Evolutionary conservation across 2,888 invertebrate genomes (phyloP), one percentile per base, ranked within the genome.

Genomic region (Ametastegia equiseti): DNA sequence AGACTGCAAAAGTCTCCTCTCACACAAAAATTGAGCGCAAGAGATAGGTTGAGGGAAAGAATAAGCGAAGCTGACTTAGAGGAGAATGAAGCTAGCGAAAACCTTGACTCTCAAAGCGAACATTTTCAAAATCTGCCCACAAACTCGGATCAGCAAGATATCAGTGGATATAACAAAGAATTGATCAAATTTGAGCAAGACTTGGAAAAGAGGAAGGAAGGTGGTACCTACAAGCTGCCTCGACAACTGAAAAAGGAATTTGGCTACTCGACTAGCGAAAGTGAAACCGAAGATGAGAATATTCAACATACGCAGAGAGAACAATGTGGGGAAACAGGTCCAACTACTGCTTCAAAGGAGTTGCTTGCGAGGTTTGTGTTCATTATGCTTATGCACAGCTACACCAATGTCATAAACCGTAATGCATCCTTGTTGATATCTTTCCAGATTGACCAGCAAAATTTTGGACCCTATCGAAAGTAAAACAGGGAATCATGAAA

Each of bases 291-390:
- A 47, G 81, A 81, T 63, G 71, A 60, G 5, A 77, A 81, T 71
- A 30, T 75, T 27, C 71, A 81, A 6, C 79, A 80, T 36, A 84
- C 81, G 78, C 81, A 82, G 82, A 54, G 83, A 82, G 7, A 80
- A 39, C 11, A 82, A 81, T 6, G 54, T 67, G 30, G 47, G 79
- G 7, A 77, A 67, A 47, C 57, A 75, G n/a, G 63, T 73, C 57
- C 73, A 80, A 63, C 82, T 7, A 86, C 79, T 27, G 88, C 86
- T 69, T 90, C 90, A 5, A 87, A 88, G 82, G 86, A 87, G 80
- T 82, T 90, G 60, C 87, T 87, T 77, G 85, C 87, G 67, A 90
- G 89, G 90, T 91, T 84, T 78, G 85, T 84, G 63, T 67, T 47
- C 73, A 57, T 50, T 71, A 47, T 71, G 15, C 42, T 7, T 1